Evolutionary conservation across 2,888 invertebrate genomes (phyloP).

Genomic region (Megalurothrips usitatus): DNA sequence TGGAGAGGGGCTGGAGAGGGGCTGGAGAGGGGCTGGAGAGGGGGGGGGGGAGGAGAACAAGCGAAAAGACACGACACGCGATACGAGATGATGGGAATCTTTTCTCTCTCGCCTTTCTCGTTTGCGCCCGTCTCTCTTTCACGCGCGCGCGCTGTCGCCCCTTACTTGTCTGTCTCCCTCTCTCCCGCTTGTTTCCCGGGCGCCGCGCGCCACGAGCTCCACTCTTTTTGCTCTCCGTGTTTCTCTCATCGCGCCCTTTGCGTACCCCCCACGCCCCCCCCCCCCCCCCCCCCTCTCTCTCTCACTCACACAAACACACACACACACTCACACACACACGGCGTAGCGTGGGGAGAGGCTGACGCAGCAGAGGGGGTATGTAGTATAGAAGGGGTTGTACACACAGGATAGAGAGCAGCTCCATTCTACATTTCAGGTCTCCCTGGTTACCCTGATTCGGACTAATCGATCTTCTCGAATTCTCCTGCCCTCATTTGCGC

Average conservation of each 20-base stretch:
- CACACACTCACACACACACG: neutral
- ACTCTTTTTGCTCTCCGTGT: neutral
- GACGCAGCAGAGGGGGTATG: neutral
- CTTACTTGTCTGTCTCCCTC: neutral
- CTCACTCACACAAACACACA: no score
- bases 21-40: neutral
- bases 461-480: no score
- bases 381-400: neutral
- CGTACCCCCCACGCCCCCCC: no score
- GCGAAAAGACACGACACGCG: neutral
- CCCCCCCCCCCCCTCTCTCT: no score
- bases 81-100: conserved; percentile 6
- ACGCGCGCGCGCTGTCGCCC: no score
- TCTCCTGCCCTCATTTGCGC: no score
- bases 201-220: neutral
- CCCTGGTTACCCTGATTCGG: no score
- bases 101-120: neutral
- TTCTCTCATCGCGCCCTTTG: neutral
- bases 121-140: neutral
- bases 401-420: no score
- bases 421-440: no score
- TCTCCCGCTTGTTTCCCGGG: neutral
- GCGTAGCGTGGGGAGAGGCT: neutral
- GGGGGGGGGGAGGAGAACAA: neutral
- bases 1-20: neutral